Conservation (phyloP, 1,140 invertebrate genomes). For the Metopolophium dirhodum region DNA sequence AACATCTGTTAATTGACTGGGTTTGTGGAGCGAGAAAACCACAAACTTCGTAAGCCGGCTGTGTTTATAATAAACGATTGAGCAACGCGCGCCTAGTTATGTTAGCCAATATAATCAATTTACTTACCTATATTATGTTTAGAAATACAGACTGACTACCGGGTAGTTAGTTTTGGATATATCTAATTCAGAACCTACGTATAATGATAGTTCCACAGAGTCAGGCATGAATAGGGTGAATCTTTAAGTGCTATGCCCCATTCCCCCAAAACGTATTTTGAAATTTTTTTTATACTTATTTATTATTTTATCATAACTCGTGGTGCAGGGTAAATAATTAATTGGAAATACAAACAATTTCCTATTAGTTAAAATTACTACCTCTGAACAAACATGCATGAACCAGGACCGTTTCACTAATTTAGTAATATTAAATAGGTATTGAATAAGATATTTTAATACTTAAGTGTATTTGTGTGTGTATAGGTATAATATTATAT, state of each 20-base stretch:
- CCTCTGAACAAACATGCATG: not conserved
- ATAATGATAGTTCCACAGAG: no score
- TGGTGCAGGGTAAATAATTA: not conserved
- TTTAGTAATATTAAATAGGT: no score
- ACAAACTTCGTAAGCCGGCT: not conserved
- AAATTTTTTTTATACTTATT: not conserved
- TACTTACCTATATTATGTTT: not conserved
- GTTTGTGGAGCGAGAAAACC: not conserved
- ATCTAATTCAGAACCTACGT: not conserved
- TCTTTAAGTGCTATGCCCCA: not conserved
- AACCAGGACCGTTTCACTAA: no score
- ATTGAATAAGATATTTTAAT: no score
- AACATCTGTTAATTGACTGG: not conserved
- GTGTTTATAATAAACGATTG: not conserved
- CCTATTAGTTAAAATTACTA: not conserved
- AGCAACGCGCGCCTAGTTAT: not conserved
- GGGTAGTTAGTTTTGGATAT: not conserved
- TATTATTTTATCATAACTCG: not conserved
- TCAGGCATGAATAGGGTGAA: not conserved
- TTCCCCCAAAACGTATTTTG: not conserved
- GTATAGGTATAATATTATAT: no score
- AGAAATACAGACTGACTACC: not conserved
- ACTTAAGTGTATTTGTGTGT: no score
- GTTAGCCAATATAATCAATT: not conserved
- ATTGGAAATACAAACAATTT: not conserved